A percentile compares a stretch with the other conserved stretches of the same genome.
Conservation (phyloP, 2,113 vertebrate species). For the Bombycilla garrulus region DNA sequence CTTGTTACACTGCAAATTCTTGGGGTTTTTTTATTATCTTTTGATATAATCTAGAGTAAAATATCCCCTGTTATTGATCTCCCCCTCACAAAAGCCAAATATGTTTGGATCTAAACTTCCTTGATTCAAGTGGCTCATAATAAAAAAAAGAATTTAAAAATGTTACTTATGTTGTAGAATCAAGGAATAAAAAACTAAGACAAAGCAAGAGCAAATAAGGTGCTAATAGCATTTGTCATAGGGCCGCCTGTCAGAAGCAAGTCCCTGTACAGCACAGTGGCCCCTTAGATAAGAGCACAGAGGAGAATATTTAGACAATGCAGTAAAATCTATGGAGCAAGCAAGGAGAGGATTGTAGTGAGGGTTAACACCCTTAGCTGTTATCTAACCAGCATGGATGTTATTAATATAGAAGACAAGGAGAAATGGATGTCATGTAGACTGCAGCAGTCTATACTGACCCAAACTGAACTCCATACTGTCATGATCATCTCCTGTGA, state of each 20-base stretch:
- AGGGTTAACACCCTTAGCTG: background rate
- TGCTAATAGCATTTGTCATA: background rate
- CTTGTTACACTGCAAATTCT: background rate
- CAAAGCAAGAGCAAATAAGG: background rate
- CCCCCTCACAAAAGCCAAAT: background rate
- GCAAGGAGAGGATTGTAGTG: background rate
- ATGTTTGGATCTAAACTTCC: background rate
- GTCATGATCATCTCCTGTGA: background rate
- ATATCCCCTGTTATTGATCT: background rate
- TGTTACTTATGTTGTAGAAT: background rate
- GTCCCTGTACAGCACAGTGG: background rate
- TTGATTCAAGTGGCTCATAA: background rate
- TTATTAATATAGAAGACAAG: background rate
- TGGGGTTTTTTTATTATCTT: background rate
- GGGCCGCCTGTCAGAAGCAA: background rate
- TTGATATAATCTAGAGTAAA: background rate
- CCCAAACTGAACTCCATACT: background rate
- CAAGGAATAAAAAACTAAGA: background rate
- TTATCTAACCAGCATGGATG: background rate
- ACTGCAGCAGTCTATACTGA: background rate
- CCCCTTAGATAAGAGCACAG: background rate
- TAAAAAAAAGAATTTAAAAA: background rate
- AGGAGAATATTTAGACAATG: background rate
- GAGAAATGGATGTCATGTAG: background rate
- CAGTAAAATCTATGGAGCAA: background rate